phyloP scores from a whole-genome alignment of 2,113 vertebrate genomes.

The Raja brachyura region DNA sequence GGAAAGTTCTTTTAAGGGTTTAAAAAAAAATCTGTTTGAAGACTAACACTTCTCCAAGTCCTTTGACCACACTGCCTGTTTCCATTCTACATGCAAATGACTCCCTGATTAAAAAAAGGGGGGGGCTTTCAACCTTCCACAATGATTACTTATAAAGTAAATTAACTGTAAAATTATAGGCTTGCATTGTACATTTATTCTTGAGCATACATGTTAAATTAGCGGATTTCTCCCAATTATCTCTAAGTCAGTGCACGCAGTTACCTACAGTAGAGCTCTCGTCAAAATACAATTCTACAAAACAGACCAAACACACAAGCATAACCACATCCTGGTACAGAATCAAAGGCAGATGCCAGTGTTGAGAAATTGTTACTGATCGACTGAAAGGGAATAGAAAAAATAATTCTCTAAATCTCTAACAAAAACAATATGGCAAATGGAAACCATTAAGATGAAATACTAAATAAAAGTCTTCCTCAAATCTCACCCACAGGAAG shows the following conservation, averaged over 20 bases:
- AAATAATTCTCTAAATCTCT: not conserved
- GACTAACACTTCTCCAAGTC: not conserved
- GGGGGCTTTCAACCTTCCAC: not conserved
- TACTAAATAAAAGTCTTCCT: not conserved
- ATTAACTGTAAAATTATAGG: slow-evolving; percentile 7
- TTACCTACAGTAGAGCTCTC: not conserved
- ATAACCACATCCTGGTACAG: slow-evolving; percentile 8
- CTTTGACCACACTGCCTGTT: not conserved
- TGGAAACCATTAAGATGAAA: not conserved
- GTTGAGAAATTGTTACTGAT: not conserved
- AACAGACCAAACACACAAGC: not conserved
- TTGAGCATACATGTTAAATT: slow-evolving; percentile 7
- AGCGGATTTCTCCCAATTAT: slow-evolving; percentile 16
- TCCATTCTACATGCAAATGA: not conserved
- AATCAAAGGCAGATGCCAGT: slow-evolving; percentile 29
- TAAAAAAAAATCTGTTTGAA: not conserved
- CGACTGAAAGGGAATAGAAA: not conserved
- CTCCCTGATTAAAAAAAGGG: slow-evolving; percentile 7
- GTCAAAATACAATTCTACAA: not conserved
- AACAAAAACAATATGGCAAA: not conserved
- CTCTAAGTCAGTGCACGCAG: slow-evolving; percentile 22
- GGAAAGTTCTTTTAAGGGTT: not conserved
- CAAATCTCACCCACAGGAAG: not conserved
- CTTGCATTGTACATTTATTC: not conserved
- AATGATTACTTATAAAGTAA: not conserved